These are phyloP conservation scores for Desmodus rotundus DNA, from an alignment of 2,113 vertebrate genomes.

Conservation along the genomic window DNA sequence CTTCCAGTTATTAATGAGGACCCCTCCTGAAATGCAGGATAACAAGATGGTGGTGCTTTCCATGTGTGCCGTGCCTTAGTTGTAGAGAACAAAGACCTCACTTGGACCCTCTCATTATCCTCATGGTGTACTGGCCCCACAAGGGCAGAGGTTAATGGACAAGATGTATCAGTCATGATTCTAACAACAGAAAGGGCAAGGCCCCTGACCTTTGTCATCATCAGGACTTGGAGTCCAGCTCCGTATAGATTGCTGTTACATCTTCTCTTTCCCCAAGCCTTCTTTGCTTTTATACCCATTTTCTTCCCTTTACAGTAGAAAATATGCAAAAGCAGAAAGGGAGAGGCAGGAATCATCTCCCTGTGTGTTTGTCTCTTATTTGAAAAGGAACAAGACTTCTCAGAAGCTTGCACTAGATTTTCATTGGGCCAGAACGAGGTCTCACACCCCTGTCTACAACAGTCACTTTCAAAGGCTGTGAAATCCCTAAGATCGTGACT, in stretches of 20 bases:
- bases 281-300: not conserved
- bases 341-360: not conserved
- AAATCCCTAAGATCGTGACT: not conserved
- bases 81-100: not conserved
- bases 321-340: not conserved
- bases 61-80: not conserved
- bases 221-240: not conserved
- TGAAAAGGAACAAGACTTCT: not conserved
- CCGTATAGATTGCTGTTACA: not conserved
- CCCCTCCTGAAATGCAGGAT: not conserved
- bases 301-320: not conserved
- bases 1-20: constrained; percentile 46
- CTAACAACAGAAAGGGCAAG: not conserved
- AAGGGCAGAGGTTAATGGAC: not conserved
- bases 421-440: not conserved
- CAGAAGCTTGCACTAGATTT: not conserved
- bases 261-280: not conserved
- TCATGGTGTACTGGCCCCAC: not conserved
- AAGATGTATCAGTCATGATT: not conserved
- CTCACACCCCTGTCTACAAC: not conserved
- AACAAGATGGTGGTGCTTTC: not conserved
- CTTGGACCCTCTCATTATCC: not conserved
- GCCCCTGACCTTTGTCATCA: not conserved
- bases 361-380: not conserved
- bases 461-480: not conserved